phyloP scores from a whole-genome alignment of 1,140 invertebrate species.

The Drosophila funebris region DNA sequence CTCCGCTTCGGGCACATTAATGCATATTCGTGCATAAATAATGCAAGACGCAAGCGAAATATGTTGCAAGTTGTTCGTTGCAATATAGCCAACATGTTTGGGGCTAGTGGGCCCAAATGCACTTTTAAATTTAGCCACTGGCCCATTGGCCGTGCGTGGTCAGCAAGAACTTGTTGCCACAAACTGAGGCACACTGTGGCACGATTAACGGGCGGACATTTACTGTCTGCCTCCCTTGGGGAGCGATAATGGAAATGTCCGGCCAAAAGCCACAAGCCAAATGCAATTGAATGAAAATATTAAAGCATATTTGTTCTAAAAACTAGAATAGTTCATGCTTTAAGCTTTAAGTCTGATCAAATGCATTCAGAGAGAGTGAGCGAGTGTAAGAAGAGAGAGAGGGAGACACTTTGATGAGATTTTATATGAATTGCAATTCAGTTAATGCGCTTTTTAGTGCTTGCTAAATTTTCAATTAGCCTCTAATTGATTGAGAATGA shows the following conservation, averaged over 20 bases:
- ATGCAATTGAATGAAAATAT: not conserved
- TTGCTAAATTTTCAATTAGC: too few relatives aligned
- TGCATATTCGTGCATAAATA: conserved; percentile 62
- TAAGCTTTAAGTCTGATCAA: not conserved
- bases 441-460: too few relatives aligned
- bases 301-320: not conserved
- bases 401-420: too few relatives aligned
- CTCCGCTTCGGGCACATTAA: conserved; percentile 46
- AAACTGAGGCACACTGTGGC: not conserved
- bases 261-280: not conserved
- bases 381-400: too few relatives aligned
- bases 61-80: too few relatives aligned
- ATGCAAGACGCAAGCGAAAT: conserved; percentile 20
- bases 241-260: conserved; percentile 29
- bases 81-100: not conserved
- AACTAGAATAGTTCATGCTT: not conserved
- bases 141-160: conserved; percentile 3
- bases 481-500: too few relatives aligned
- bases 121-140: conserved; percentile 43
- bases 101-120: conserved; percentile 38
- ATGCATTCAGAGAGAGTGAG: not conserved
- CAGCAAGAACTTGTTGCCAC: conserved; percentile 15
- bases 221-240: not conserved
- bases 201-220: not conserved
- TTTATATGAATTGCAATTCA: too few relatives aligned